Percentiles rank a stretch among this genome's conserved stretches.
Conservation (phyloP, 2,797 vertebrate species). For the Ctenosaura bakeri region DNA sequence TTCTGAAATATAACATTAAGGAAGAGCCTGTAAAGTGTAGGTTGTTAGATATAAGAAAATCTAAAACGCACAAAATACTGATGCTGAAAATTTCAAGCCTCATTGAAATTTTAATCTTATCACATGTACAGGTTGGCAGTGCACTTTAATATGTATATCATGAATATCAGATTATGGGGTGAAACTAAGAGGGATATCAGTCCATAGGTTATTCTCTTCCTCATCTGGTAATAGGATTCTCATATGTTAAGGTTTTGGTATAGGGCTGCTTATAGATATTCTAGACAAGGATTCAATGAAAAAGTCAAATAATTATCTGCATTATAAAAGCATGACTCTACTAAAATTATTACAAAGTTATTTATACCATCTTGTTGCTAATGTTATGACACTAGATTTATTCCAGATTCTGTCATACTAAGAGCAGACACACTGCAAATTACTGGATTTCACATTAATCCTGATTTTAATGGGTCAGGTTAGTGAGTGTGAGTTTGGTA, state of each 20-base stretch:
- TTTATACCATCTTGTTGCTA: not conserved
- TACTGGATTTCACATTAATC: not conserved
- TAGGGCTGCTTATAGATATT: not conserved
- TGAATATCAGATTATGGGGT: not conserved
- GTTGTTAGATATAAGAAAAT: not conserved
- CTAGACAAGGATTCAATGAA: not conserved
- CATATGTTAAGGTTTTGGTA: not conserved
- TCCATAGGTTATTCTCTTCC: not conserved
- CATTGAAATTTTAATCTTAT: not conserved
- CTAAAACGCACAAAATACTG: conserved; percentile 1
- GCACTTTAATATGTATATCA: not conserved
- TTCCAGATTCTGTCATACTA: not conserved
- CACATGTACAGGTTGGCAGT: not conserved
- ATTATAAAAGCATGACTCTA: not conserved
- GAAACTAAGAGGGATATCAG: not conserved
- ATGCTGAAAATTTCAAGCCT: not conserved
- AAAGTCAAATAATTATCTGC: not conserved
- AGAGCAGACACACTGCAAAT: not conserved
- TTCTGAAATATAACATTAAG: fast-evolving
- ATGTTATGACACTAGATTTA: not conserved
- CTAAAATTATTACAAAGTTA: not conserved
- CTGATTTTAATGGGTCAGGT: not conserved
- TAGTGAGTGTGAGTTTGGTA: too few relatives aligned
- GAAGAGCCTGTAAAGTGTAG: not conserved
- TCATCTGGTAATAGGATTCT: too few relatives aligned